Conservation (phyloP, 2,113 vertebrate genomes). For the Cyanoramphus novaezelandiae region DNA sequence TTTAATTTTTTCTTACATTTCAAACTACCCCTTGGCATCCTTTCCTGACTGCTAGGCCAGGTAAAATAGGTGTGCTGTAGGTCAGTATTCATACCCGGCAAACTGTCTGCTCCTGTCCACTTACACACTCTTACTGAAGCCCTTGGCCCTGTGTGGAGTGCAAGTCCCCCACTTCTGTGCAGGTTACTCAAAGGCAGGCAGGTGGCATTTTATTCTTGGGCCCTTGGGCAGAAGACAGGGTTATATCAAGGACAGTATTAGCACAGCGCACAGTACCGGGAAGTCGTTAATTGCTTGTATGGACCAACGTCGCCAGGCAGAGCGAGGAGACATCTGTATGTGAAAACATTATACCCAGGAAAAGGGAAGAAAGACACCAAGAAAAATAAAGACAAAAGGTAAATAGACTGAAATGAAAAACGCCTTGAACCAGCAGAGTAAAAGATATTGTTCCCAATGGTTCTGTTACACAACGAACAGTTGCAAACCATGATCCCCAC, state of each 20-base stretch:
- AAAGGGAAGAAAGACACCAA: constrained; percentile 79
- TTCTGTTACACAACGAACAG: not conserved
- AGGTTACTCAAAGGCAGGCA: constrained; percentile 79
- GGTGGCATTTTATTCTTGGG: constrained; percentile 86
- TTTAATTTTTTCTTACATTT: not conserved
- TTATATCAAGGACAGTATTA: constrained; percentile 76
- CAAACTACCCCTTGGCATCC: not conserved
- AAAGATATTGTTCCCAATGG: constrained; percentile 3
- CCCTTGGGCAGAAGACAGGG: constrained; percentile 79
- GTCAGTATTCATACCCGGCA: not conserved
- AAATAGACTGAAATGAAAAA: constrained; percentile 68
- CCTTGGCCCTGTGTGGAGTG: not conserved
- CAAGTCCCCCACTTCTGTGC: constrained; percentile 14
- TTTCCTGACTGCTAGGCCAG: not conserved
- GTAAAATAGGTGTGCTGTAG: not conserved
- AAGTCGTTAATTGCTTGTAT: constrained; percentile 98
- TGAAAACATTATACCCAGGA: constrained; percentile 81
- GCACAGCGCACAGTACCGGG: constrained; percentile 90
- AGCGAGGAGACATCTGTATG: constrained; percentile 92
- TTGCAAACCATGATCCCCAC: not conserved
- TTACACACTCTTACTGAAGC: not conserved
- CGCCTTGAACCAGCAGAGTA: constrained; percentile 67
- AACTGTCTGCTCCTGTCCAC: not conserved
- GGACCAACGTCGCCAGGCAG: constrained; percentile 94
- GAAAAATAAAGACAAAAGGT: constrained; percentile 78